These are phyloP conservation scores for Carabus problematicus DNA, from an alignment of 2,888 invertebrate genomes.

Conservation along the genomic window DNA sequence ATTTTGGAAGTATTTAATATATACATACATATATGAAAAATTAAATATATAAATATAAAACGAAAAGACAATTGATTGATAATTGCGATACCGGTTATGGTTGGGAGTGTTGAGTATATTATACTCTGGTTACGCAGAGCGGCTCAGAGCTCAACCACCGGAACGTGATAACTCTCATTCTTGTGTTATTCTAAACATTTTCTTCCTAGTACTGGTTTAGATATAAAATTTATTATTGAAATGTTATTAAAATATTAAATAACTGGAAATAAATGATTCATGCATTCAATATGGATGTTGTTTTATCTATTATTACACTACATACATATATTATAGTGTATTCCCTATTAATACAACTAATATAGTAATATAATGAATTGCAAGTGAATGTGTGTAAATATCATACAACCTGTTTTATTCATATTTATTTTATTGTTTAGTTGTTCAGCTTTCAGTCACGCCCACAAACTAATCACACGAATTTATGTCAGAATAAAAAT, in stretches of 20 bases:
- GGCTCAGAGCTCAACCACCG: slow-evolving; percentile 18
- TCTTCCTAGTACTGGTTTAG: slow-evolving; percentile 52
- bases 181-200: slow-evolving; percentile 43
- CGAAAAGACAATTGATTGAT: slow-evolving; percentile 37
- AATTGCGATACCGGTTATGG: slow-evolving; percentile 28
- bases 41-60: slow-evolving; percentile 32
- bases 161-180: slow-evolving; percentile 39
- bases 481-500: slow-evolving; percentile 37
- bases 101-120: slow-evolving; percentile 11
- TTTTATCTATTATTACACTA: not conserved
- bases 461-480: slow-evolving; percentile 41
- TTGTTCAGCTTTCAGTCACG: slow-evolving; percentile 40
- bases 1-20: slow-evolving; percentile 42
- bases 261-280: slow-evolving; percentile 57
- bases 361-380: not conserved
- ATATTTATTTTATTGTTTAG: slow-evolving; percentile 39
- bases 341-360: not conserved
- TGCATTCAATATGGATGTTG: slow-evolving; percentile 49
- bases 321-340: not conserved
- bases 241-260: slow-evolving; percentile 53
- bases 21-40: slow-evolving; percentile 22
- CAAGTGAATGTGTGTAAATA: not conserved
- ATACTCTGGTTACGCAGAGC: not conserved
- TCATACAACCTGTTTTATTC: slow-evolving; percentile 25
- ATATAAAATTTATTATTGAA: slow-evolving; percentile 51